These are phyloP conservation scores for Maniola hyperantus DNA, from an alignment of 2,888 invertebrate species.

Conservation along the genomic window DNA sequence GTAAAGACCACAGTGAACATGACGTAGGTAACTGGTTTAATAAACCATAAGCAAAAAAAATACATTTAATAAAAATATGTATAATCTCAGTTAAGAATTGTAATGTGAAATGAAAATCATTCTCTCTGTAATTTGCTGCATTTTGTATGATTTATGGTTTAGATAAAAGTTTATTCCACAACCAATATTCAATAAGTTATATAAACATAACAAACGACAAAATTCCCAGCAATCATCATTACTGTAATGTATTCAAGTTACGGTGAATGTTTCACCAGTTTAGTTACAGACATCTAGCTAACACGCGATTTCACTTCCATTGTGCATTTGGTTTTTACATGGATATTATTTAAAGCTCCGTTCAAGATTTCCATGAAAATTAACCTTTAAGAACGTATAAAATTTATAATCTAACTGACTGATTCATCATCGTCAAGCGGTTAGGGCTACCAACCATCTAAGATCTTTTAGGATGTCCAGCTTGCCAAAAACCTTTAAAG, in stretches of 20 bases:
- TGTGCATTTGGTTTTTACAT: conserved; percentile 39
- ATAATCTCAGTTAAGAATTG: background rate
- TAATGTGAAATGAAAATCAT: conserved; percentile 2
- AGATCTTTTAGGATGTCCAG: background rate
- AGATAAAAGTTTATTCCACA: conserved; percentile 21
- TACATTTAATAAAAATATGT: background rate
- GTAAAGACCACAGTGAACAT: no score
- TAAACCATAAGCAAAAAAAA: no score
- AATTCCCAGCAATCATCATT: conserved; percentile 78
- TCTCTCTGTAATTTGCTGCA: background rate
- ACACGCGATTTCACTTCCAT: conserved; percentile 61
- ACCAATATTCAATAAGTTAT: conserved; percentile 41
- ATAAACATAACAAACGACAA: conserved; percentile 58
- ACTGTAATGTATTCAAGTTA: conserved; percentile 71
- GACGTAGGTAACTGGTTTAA: no score
- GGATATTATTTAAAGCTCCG: conserved; percentile 28
- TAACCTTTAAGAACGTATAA: conserved; percentile 18
- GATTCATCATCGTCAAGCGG: background rate
- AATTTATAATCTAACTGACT: conserved; percentile 2
- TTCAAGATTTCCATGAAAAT: conserved; percentile 31
- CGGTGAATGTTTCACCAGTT: conserved; percentile 74
- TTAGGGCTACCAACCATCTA: background rate
- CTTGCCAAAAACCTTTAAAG: background rate
- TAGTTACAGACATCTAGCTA: conserved; percentile 64
- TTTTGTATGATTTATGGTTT: conserved; percentile 18